Percentiles rank a stretch among this genome's conserved stretches.
phyloP scores from a whole-genome alignment of 2,797 vertebrate genomes.

The Zalophus californianus region DNA sequence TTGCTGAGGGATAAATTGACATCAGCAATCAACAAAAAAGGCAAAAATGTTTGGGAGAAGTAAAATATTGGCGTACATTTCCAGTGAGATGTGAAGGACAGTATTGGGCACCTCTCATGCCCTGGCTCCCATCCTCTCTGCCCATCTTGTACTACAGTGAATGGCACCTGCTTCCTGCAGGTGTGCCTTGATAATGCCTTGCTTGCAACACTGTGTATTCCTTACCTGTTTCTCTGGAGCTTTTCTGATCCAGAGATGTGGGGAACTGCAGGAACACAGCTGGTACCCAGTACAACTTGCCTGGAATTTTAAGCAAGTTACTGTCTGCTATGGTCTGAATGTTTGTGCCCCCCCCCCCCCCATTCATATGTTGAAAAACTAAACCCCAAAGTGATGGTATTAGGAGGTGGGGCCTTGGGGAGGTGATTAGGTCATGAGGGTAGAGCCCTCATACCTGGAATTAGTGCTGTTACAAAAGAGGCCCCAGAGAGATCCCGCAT shows the following conservation, averaged over 20 bases:
- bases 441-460: neutral
- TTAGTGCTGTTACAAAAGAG: neutral
- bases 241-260: neutral
- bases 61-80: neutral
- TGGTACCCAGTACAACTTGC: neutral
- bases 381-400: neutral
- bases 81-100: neutral
- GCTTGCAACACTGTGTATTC: neutral
- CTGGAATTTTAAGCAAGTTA: neutral
- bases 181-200: neutral
- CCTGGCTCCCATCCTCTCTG: neutral
- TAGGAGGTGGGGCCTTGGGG: neutral
- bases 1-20: neutral
- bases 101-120: neutral
- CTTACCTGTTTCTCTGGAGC: neutral
- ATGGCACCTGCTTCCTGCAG: neutral
- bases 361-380: neutral
- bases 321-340: neutral
- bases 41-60: neutral
- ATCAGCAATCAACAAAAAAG: neutral
- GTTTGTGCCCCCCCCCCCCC: neutral
- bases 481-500: neutral
- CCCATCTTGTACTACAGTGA: neutral
- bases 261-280: neutral
- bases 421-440: neutral